Evolutionary conservation across 2,888 invertebrate species (phyloP).

Genomic region (Diaphora mendica): DNA sequence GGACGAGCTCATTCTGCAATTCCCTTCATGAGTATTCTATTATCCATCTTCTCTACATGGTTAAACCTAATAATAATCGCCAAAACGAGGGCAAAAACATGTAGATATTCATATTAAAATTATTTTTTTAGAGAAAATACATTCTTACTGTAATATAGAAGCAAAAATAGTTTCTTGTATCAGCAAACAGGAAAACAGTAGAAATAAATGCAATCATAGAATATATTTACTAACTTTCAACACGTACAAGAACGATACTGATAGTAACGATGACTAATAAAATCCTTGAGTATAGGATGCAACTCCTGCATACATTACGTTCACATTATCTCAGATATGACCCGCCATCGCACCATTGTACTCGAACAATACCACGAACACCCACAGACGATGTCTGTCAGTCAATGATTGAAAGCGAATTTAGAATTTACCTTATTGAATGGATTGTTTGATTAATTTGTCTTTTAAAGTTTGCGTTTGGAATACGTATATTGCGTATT

Average conservation of each 20-base stretch:
- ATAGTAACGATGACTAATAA: conserved; percentile 63
- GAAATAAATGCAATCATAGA: neutral
- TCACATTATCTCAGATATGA: conserved; percentile 59
- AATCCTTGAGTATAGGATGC: conserved; percentile 74
- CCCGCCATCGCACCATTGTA: conserved; percentile 72
- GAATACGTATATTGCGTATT: neutral
- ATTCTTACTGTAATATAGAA: neutral
- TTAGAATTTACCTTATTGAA: conserved; percentile 5
- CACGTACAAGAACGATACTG: conserved; percentile 49
- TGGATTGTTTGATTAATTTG: conserved; percentile 3
- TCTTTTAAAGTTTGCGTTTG: neutral
- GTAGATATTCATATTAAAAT: neutral
- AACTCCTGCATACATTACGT: conserved; percentile 75
- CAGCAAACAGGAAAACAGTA: neutral
- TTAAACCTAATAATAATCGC: neutral
- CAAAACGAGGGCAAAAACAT: neutral
- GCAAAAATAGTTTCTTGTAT: neutral
- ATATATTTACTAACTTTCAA: conserved; percentile 22
- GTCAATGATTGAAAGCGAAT: conserved; percentile 64
- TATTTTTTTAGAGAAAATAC: neutral
- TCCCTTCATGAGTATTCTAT: too few species aligned
- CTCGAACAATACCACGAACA: conserved; percentile 74
- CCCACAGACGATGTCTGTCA: conserved; percentile 70
- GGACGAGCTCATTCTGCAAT: too few species aligned
- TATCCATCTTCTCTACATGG: too few species aligned